Evolutionary conservation across 2,888 invertebrate species (phyloP), one percentile per base, ranked within the genome.

Genomic region (Charanyca ferruginea): DNA sequence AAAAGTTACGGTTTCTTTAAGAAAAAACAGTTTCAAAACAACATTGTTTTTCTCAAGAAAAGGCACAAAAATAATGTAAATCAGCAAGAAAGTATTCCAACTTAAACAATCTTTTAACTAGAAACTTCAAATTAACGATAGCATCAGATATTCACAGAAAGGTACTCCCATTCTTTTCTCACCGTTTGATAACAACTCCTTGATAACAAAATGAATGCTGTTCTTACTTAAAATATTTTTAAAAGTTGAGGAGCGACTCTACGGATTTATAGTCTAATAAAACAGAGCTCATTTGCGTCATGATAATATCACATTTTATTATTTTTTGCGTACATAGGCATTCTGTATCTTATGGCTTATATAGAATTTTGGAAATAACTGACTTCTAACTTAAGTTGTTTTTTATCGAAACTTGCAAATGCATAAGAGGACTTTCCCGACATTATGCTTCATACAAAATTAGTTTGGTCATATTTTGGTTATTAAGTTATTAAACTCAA

Each of bases 281-380:
- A 82, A 57, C 54, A 61, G 47, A 49, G 47, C 61, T 42, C 18
- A 44, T 55, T 52, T 70, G 47, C 32, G 53, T 61, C n/a, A 62
- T 49, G 68, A 73, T 75, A 66, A 77, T 47, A 72, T 68, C 62
- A 61, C 41, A n/a, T 64, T 71, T 63, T 68, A 81, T 71, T 75
- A 23, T 66, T 61, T 63, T 18, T 48, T 38, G 32, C 57, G 55
- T 55, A 7, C 32, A 3, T 22, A 16, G 54, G 32, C 16, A 11
- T 32, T 32, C 2, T 11, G 32, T 62, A 48, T 54, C 62, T 49
- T 47, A 54, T 20, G 44, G 32, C 25, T 42, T 16, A 20, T 41
- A 32, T 32, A 1, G 11, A 9, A 9, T 11, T 28, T 28, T 11
- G 1, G 11, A 32, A 32, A 11, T 9, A 32, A n/a, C n/a, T n/a